phyloP scores from a whole-genome alignment of 2,113 vertebrate species.

The Irena cyanogastra region DNA sequence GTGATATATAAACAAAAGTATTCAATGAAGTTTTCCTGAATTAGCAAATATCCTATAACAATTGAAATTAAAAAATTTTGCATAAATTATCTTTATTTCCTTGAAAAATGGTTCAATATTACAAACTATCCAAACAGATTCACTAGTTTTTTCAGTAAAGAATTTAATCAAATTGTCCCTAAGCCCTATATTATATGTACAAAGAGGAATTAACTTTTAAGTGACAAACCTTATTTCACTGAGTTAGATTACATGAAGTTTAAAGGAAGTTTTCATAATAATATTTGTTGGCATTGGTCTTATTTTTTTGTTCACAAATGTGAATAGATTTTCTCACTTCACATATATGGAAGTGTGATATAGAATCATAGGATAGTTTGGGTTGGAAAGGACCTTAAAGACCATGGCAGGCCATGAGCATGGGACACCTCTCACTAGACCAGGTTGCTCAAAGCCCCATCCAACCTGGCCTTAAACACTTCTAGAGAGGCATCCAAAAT shows the following conservation, averaged over 20 bases:
- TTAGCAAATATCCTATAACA: background rate
- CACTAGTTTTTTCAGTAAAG: background rate
- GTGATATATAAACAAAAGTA: background rate
- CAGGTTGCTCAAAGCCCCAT: background rate
- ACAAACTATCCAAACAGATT: background rate
- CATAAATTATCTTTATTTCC: background rate
- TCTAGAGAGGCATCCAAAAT: background rate
- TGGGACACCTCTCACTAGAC: background rate
- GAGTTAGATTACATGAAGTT: background rate
- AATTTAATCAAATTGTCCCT: background rate
- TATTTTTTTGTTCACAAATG: background rate
- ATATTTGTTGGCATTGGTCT: background rate
- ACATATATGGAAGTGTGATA: background rate
- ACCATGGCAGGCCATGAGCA: fast-evolving
- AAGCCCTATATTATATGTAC: background rate
- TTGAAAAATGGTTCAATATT: background rate
- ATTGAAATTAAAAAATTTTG: background rate
- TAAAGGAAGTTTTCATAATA: background rate
- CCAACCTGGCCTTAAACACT: background rate
- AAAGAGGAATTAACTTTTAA: background rate
- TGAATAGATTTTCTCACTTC: background rate
- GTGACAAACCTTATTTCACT: background rate
- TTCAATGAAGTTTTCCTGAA: background rate
- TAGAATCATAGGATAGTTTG: background rate
- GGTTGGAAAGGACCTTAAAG: background rate